A percentile compares a stretch with the other conserved stretches of the same genome.
Conservation (phyloP, 2,113 vertebrate species). For the Herpailurus yagouaroundi region DNA sequence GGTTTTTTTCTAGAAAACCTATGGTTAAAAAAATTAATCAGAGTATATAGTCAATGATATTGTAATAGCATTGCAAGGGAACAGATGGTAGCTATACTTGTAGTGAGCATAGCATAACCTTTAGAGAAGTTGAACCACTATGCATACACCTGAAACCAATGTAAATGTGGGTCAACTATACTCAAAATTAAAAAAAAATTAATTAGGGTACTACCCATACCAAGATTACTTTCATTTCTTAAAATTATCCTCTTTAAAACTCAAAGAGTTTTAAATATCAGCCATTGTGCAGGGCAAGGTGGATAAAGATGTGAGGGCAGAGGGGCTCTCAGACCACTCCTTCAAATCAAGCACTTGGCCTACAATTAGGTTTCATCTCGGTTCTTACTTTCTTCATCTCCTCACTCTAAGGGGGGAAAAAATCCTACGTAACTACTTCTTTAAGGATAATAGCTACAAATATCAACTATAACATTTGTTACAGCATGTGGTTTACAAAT, state of each 20-base stretch:
- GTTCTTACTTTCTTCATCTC: not conserved
- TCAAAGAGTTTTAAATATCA: not conserved
- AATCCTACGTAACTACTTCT: not conserved
- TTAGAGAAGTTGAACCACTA: not conserved
- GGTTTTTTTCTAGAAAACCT: not conserved
- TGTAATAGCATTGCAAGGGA: not conserved
- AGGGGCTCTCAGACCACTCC: not conserved
- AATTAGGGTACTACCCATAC: not conserved
- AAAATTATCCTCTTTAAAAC: not conserved
- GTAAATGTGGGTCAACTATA: not conserved
- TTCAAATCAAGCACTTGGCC: not conserved
- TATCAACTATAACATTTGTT: not conserved
- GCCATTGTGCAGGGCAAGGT: not conserved
- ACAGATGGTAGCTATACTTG: not conserved
- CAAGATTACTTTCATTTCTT: not conserved
- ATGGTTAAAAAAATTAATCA: not conserved
- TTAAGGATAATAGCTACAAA: not conserved
- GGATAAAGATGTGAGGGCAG: not conserved
- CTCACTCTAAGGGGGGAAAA: not conserved
- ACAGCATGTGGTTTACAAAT: not conserved
- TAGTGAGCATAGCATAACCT: not conserved
- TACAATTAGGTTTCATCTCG: not conserved
- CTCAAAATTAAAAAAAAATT: not conserved
- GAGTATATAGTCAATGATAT: not conserved
- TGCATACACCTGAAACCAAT: not conserved